phyloP scores from a whole-genome alignment of 2,888 invertebrate genomes.

The Bellardia bayeri region DNA sequence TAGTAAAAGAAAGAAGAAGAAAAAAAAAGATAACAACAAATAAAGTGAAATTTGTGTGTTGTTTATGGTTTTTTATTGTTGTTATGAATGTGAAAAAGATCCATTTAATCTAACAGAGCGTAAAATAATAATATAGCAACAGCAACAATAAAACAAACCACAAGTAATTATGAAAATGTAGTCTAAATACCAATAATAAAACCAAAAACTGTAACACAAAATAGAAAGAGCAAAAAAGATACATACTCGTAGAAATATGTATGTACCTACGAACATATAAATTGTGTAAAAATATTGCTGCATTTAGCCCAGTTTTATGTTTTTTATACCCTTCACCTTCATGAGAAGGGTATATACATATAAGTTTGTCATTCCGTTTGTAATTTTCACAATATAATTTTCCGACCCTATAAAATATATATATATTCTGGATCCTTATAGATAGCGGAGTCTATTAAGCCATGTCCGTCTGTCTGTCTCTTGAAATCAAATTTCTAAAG shows the following conservation, averaged over 20 bases:
- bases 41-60: constrained; percentile 70
- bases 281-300: constrained; percentile 25
- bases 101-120: constrained; percentile 66
- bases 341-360: too few species aligned
- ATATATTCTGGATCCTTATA: too few species aligned
- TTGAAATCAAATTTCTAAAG: too few species aligned
- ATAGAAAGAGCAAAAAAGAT: constrained; percentile 10
- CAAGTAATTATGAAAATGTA: constrained; percentile 59
- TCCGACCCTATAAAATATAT: too few species aligned
- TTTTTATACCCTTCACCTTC: too few species aligned
- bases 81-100: constrained; percentile 44
- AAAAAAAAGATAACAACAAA: constrained; percentile 40
- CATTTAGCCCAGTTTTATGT: constrained; percentile 39
- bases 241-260: too few species aligned
- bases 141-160: constrained; percentile 48
- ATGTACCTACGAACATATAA: background rate
- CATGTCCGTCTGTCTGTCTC: too few species aligned
- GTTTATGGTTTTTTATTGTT: background rate
- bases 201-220: constrained; percentile 47
- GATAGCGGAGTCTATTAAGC: too few species aligned
- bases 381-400: too few species aligned
- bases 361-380: too few species aligned
- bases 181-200: constrained; percentile 55
- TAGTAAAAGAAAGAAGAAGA: constrained; percentile 11
- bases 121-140: constrained; percentile 50